Evolutionary conservation across 2,888 invertebrate genomes (phyloP), one percentile per base, ranked within the genome.

Genomic region (Sarcophaga subvicina): DNA sequence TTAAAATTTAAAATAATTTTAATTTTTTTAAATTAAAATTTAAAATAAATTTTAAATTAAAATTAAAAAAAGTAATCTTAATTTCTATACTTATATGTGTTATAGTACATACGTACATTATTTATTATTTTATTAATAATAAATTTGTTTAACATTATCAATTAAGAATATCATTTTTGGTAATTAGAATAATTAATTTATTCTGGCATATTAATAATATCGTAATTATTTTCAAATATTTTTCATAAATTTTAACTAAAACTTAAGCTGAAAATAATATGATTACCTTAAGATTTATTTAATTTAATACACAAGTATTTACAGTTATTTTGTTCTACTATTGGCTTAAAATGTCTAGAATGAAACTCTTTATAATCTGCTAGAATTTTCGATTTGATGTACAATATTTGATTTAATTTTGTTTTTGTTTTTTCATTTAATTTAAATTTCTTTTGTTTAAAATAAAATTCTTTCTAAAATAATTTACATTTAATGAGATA

Each of bases 131-230:
- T 27, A n/a, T 64, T 66, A 66, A 66, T 64, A 83, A 75, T 84
- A 62, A 17, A 78, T 59, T 79, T 81, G 4, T 60, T 69, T 59
- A 10, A 27, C 27, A 82, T 64, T 59, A 59, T 59, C 59, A 67
- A 67, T 72, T 47, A 3, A 83, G 72, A 80, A 83, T 85, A 87
- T 87, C 87, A 82, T 22, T 86, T 67, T 64, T 60, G 88, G 78
- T 83, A 84, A 88, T 71, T 60, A 37, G 37, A 37, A 37, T 37
- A 37, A 37, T 37, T 37, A 37, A 37, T 37, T 37, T 37, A 37
- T 10, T 37, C 37, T 37, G 37, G 10, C 37, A 37, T 86, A 70
- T 77, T 67, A 25, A 54, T 63, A 63, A 79, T 17, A 66, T 86
- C 81, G 84, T 80, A 85, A 83, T 71, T 82, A 14, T 37, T 37